phyloP scores from a whole-genome alignment of 2,113 vertebrate genomes.

The Carassius gibelio region DNA sequence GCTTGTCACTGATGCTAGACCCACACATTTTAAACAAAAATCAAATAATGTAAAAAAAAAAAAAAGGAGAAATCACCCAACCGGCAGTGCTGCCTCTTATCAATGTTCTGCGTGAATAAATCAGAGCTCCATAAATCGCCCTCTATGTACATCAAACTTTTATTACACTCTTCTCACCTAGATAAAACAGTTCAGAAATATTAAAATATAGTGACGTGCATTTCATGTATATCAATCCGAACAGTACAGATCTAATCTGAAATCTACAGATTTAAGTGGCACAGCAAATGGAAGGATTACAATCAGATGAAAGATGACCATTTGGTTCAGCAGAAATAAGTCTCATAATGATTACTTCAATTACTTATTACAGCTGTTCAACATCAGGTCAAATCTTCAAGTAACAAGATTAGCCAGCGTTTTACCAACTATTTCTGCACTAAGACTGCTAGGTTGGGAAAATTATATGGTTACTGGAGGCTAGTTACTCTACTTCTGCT shows the following conservation, averaged over 20 bases:
- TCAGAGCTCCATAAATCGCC: conserved; percentile 8
- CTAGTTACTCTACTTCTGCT: conserved; percentile 55
- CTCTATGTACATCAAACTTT: background rate
- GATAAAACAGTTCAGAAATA: background rate
- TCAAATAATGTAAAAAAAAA: background rate
- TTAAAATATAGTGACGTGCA: conserved; percentile 33
- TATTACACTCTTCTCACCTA: background rate
- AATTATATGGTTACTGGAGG: conserved; percentile 36
- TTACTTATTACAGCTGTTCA: conserved; percentile 13
- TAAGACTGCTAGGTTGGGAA: conserved; percentile 45
- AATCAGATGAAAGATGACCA: conserved; percentile 46
- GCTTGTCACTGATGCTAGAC: background rate
- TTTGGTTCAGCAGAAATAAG: conserved; percentile 29
- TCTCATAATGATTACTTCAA: conserved; percentile 19
- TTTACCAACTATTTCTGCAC: conserved; percentile 24
- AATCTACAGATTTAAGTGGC: background rate
- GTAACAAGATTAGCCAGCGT: conserved; percentile 41
- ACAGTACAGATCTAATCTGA: no score
- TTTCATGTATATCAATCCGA: conserved; percentile 15
- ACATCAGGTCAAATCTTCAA: conserved; percentile 32
- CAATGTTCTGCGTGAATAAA: background rate
- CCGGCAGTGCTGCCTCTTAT: conserved; percentile 1
- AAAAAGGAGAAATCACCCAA: background rate
- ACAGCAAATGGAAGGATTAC: conserved; percentile 23
- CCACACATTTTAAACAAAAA: background rate